Base-by-base conservation (phyloP, 2,888 invertebrate species). In the Ephialtes manifestator region DNA sequence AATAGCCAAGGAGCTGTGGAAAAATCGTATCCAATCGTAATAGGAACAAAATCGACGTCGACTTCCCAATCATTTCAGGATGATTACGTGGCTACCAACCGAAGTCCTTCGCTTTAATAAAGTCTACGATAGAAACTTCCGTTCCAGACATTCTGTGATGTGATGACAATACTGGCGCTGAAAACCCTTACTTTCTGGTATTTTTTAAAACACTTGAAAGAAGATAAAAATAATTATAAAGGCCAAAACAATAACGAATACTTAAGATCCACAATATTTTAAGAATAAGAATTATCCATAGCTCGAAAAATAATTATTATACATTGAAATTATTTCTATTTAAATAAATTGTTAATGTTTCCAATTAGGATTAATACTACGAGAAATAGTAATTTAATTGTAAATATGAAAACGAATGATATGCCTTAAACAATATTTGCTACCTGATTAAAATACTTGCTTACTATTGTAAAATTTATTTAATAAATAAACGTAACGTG, bases 1-100 rank as follows among this genome's bases (percentile, higher is more conserved):
- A n/a, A n/a, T n/a, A 88, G 88, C 39, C 87, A 87, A 68, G 83
- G 81, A 43, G 24, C 72, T 10, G 77, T 80, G 20, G 35, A 58
- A 46, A 83, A 63, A 43, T 55, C 55, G 15, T 86, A 84, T 74
- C 83, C 75, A 5, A 77, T 88, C n/a, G 51, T 81, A 3, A 88
- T 88, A 74, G 88, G 86, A 76, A 81, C 84, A 10, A 84, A 77
- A 81, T 31, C 83, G 18, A 20, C 74, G 31, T 0, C 43, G 24
- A 70, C 51, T 18, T 28, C 53, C 20, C 55, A 75, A 55, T 20
- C 80, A 39, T 63, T 63, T 31, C 53, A 63, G 20, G 31, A 53
- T 35, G 24, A 31, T 43, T 5, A 13, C 35, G 28, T 55, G 48
- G 71, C 48, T 31, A 31, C 28, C 20, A 7, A 53, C 7, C 20